Evolutionary conservation across 2,797 vertebrate species (phyloP), one percentile per base, ranked within the genome.

Genomic region (Tolypeutes matacus): DNA sequence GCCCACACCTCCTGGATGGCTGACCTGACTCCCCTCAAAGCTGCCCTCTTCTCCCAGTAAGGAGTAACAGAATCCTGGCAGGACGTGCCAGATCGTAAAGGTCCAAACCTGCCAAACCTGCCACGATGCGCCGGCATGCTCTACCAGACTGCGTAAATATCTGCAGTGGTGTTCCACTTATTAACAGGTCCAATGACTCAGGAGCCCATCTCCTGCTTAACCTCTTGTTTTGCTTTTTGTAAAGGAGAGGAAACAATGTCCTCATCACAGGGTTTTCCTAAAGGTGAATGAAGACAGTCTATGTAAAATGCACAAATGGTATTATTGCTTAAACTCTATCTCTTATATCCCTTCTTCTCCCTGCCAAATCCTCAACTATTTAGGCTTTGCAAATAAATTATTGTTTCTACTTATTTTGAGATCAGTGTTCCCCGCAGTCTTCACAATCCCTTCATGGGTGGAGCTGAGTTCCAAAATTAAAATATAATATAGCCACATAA

Each of bases 391-490:
- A 95, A n/a, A 46, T 64, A 75, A 70, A 76, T 53, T 69, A 60
- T 34, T 82, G 75, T 85, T 95, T 87, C 83, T 81, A 73, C 36
- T 91, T 91, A 85, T 75, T 89, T 42, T 87, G 75, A 83, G 31
- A 95, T 83, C 62, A 76, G 27, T 95, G 67, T 93, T 91, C 86
- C 86, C 29, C 69, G 65, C 69, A 36, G 65, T 76, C 53, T 91
- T 94, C 60, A 62, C 9, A 56, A 78, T 75, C 81, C 27, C 36
- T 93, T 58, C 69, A 49, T 92, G 64, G 64, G 77, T 46, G 23
- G 34, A 62, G 42, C 21, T 89, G 67, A 62, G 36, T 90, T 93
- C 67, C 34, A 85, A 95, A 94, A 93, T 42, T 85, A 84, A 90
- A 94, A 86, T 46, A 67, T 29, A 34, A 70, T 36, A 73, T 36